Conservation (phyloP, 2,113 vertebrate species). For the Origma solitaria region DNA sequence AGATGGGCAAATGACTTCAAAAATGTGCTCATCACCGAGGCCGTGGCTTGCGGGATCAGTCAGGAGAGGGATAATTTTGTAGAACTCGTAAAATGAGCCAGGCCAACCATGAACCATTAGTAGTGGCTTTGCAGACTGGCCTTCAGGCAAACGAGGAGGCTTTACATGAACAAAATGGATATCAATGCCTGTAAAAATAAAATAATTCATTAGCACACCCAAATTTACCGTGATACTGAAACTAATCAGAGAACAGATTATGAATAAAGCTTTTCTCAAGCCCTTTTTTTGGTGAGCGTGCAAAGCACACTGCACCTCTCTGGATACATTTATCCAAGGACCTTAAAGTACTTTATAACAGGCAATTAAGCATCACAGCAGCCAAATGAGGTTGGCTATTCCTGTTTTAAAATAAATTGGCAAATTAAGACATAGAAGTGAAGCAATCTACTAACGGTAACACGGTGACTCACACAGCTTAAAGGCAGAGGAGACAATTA, state of each 20-base stretch:
- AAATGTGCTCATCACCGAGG: slow-evolving; percentile 54
- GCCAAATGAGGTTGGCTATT: neutral
- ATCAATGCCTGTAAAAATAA: slow-evolving; percentile 68
- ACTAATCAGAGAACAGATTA: neutral
- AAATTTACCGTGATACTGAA: neutral
- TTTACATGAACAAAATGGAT: slow-evolving; percentile 77
- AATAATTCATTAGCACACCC: neutral
- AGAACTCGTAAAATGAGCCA: slow-evolving; percentile 77
- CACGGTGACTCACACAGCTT: neutral
- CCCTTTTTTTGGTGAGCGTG: neutral
- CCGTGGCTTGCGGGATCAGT: slow-evolving; percentile 67
- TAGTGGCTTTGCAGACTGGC: slow-evolving; percentile 61
- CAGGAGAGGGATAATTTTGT: slow-evolving; percentile 77
- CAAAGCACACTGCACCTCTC: neutral
- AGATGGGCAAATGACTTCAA: slow-evolving; percentile 79
- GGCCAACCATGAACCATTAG: slow-evolving; percentile 81
- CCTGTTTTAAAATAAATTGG: slow-evolving; percentile 3
- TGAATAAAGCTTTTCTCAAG: neutral
- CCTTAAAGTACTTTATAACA: neutral
- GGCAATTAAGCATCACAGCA: neutral
- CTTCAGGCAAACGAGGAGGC: slow-evolving; percentile 40
- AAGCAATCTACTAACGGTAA: neutral
- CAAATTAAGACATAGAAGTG: neutral
- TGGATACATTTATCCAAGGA: neutral
- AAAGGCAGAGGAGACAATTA: neutral